Evolutionary conservation across 2,797 vertebrate genomes (phyloP).

Genomic region (Eupleurogrammus muticus): DNA sequence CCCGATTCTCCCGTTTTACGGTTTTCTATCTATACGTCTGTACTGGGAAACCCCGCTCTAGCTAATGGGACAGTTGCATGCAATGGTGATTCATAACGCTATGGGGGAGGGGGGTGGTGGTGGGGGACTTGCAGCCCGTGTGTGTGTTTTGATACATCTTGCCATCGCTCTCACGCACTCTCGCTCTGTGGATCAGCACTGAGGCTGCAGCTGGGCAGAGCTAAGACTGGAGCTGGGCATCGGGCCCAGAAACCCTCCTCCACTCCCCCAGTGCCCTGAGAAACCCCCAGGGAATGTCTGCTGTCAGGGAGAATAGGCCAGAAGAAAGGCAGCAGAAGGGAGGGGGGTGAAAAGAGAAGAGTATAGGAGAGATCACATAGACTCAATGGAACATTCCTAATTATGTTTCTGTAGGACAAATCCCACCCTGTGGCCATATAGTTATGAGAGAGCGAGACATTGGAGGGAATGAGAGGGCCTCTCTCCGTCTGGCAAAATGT

Average conservation of each 20-base stretch:
- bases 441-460: slow-evolving; percentile 65
- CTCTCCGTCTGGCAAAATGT: slow-evolving; percentile 38
- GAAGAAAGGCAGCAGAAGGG: slow-evolving; percentile 61
- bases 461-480: slow-evolving; percentile 52
- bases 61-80: slow-evolving; percentile 73
- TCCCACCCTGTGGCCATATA: slow-evolving; percentile 69
- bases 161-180: slow-evolving; percentile 69
- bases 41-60: slow-evolving; percentile 51
- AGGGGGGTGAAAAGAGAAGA: slow-evolving; percentile 45
- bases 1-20: slow-evolving; percentile 52
- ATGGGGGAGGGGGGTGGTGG: no score
- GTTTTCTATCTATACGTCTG: slow-evolving; percentile 66
- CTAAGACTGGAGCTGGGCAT: slow-evolving; percentile 71
- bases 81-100: slow-evolving; percentile 62
- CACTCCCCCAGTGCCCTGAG: slow-evolving; percentile 64
- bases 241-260: slow-evolving; percentile 68
- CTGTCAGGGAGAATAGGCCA: slow-evolving; percentile 70
- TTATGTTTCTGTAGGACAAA: slow-evolving; percentile 77
- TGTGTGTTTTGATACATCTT: slow-evolving; percentile 70
- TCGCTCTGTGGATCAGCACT: slow-evolving; percentile 63
- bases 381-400: slow-evolving; percentile 78
- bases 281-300: slow-evolving; percentile 75
- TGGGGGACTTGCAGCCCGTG: slow-evolving; percentile 63
- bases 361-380: slow-evolving; percentile 63
- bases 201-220: slow-evolving; percentile 76